Base-by-base conservation (phyloP, 2,113 vertebrate genomes). In the Festucalex cinctus region DNA sequence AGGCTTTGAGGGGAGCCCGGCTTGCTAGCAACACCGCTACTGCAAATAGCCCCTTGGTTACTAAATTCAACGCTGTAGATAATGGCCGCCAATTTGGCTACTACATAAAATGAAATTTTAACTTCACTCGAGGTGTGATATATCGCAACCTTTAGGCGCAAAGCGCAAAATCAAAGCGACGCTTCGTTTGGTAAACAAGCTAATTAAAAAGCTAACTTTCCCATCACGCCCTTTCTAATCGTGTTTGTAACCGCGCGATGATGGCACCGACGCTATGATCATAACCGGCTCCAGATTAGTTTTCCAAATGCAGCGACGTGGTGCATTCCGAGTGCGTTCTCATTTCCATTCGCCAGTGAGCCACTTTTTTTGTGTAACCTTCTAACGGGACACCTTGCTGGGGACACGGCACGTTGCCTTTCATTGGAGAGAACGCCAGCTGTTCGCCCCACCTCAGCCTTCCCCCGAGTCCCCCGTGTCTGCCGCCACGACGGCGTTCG, bases 361-460 rank as follows among this genome's bases (percentile, higher is more conserved):
- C 63, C 53, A 63, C 73, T 79, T 83, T 79, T 63, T 72, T 51
- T 58, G n/a, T 58, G n/a, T 63, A 13, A 61, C 57, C 65, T 81
- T 82, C 78, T 82, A 76, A 66, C 69, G 81, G 76, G 48, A 57
- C 54, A 70, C 81, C 80, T 83, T 86, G 79, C 83, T 74, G 69
- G 49, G 63, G 74, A 74, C 75, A 68, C 75, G 71, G 66, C 70
- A 76, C 63, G 77, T 75, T 84, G 81, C 76, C 74, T 88, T 80
- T 85, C 80, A 83, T 72, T 74, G 80, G 81, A 63, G 14, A 1
- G 22, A 59, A 77, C 86, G 88, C 74, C 80, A 77, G 82, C 66
- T 71, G 83, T 79, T 81, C 76, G 61, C 68, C 83, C 22, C 80
- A 75, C 83, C 90, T 77, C 84, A 84, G 83, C 79, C 84, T 63